Percentiles rank a stretch among this genome's conserved stretches.
Conservation (phyloP, 2,113 vertebrate genomes). For the Cathartes aura region DNA sequence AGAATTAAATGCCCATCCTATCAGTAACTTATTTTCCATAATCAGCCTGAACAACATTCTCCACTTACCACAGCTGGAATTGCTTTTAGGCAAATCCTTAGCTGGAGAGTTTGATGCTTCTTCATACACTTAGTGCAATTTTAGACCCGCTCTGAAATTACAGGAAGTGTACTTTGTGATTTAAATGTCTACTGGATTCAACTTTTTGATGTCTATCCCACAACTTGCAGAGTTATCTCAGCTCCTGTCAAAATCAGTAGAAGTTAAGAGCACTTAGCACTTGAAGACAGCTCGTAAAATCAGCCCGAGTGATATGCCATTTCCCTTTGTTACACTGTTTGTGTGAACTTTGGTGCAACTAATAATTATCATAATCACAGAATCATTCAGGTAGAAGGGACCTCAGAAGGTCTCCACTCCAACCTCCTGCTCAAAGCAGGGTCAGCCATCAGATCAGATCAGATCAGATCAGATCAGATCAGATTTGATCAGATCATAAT, state of each 20-base stretch:
- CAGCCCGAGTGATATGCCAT: not conserved
- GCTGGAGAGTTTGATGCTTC: not conserved
- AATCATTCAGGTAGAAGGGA: not conserved
- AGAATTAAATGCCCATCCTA: not conserved
- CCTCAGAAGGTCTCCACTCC: not conserved
- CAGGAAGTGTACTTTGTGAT: not conserved
- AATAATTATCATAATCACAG: constrained; percentile 31
- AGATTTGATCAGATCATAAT: not conserved
- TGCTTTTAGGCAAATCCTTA: not conserved
- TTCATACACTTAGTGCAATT: not conserved
- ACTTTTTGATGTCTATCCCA: not conserved
- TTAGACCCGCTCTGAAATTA: not conserved
- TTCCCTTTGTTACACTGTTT: not conserved
- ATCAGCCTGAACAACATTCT: not conserved
- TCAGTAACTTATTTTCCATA: not conserved
- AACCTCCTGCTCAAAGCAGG: not conserved
- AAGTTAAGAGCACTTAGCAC: not conserved
- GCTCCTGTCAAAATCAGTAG: not conserved
- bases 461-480: not conserved
- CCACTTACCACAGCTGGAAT: not conserved
- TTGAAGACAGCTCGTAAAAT: not conserved
- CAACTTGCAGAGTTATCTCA: not conserved
- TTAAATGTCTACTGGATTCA: not conserved
- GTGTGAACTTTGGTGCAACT: not conserved
- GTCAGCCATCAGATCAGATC: not conserved